Conservation (phyloP, 2,113 vertebrate species). For the Xyrauchen texanus region DNA sequence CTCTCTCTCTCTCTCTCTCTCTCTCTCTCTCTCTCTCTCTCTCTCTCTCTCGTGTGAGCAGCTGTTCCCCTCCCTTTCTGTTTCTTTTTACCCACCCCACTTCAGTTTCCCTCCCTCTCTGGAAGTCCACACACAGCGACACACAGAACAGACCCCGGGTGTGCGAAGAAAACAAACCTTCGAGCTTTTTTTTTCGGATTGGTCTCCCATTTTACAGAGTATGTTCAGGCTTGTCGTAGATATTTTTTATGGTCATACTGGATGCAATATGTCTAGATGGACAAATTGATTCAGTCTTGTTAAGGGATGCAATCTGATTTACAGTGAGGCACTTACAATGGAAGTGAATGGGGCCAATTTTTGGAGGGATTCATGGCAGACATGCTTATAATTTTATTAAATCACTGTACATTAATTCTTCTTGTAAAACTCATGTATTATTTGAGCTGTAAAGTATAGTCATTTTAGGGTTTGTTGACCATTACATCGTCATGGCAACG, state of each 20-base stretch:
- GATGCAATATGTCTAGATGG: background rate
- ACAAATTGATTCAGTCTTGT: background rate
- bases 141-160: constrained; percentile 1
- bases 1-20: constrained; percentile 50
- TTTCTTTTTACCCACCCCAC: constrained; percentile 5
- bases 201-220: background rate
- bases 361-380: no score
- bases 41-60: constrained; percentile 61
- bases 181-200: background rate
- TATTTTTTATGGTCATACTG: no score
- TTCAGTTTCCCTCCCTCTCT: constrained; percentile 25
- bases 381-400: no score
- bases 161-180: background rate
- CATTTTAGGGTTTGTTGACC: no score
- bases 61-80: constrained; percentile 37
- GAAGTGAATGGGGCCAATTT: no score
- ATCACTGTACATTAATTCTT: no score
- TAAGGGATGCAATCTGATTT: background rate
- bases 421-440: no score
- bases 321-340: no score
- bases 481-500: no score
- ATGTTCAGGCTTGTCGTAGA: background rate
- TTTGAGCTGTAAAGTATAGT: no score
- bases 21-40: constrained; percentile 44
- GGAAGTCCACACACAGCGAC: constrained; percentile 25